A percentile compares a stretch with the other conserved stretches of the same genome.
Evolutionary conservation across 2,888 invertebrate genomes (phyloP).

Genomic region (Tolmerus cingulatus): DNA sequence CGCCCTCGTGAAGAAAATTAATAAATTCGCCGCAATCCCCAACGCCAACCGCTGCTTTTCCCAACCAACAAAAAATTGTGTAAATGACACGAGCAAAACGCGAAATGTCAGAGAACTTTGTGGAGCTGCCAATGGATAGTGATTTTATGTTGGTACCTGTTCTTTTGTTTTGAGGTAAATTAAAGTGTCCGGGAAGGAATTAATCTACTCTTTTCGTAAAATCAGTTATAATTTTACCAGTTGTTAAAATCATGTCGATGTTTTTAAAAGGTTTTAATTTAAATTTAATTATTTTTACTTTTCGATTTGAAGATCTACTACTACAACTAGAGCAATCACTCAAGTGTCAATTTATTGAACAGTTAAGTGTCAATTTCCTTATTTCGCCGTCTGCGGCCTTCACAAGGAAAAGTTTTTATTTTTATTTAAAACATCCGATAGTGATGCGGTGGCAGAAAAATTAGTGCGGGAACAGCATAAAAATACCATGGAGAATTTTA

Average conservation of each 20-base stretch:
- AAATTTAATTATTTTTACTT: not conserved
- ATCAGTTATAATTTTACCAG: not conserved
- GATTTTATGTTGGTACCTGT: not conserved
- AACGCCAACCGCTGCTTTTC: not conserved
- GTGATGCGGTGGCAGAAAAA: not conserved
- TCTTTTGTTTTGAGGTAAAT: not conserved
- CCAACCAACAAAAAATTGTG: conserved; percentile 12
- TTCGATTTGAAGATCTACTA: not conserved
- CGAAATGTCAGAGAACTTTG: not conserved
- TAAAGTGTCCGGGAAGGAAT: not conserved
- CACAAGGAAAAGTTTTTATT: not conserved
- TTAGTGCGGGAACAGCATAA: not conserved
- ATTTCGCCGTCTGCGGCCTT: not conserved
- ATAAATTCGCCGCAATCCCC: not conserved
- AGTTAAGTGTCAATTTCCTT: not conserved
- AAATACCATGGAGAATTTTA: conserved; percentile 50
- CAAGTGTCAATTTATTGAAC: not conserved
- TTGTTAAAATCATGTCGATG: not conserved
- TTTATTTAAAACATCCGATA: not conserved
- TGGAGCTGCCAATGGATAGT: not conserved
- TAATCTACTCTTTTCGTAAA: not conserved
- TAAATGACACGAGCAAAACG: conserved; percentile 20
- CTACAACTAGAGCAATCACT: not conserved
- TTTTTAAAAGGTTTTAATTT: not conserved
- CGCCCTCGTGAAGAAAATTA: not conserved